Evolutionary conservation across 37 sponge, comb jelly and placozoan genomes (phyloP).

Genomic region (Ianthella basta): DNA sequence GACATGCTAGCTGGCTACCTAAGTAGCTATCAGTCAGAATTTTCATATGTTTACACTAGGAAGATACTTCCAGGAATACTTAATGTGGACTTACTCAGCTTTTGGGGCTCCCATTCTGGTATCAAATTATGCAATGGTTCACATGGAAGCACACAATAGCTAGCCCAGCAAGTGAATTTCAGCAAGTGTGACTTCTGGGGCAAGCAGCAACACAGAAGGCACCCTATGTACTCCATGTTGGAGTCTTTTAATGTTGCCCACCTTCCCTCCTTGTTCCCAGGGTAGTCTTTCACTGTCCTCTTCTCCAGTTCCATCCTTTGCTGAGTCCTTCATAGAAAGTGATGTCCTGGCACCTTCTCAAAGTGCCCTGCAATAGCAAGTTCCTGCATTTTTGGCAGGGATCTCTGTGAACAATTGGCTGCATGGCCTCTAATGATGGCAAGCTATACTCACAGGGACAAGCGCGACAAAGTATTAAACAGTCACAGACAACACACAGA

Average conservation of each 20-base stretch:
- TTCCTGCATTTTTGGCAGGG: no score
- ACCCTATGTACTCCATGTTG: slow-evolving; percentile 1
- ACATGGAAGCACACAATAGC: slow-evolving; percentile 22
- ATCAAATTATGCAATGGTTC: slow-evolving; percentile 47
- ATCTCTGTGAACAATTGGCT: no score
- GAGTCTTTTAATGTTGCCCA: neutral
- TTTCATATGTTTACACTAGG: no score
- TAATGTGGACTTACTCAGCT: no score
- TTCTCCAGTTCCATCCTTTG: neutral
- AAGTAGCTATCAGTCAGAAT: no score
- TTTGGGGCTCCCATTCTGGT: no score
- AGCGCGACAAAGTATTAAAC: no score
- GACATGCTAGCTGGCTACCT: no score
- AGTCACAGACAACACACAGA: no score
- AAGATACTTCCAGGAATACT: no score
- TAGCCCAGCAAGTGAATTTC: neutral
- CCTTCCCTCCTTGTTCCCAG: neutral
- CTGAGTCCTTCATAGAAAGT: slow-evolving; percentile 22
- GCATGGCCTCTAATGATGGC: no score
- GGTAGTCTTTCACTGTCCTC: slow-evolving; percentile 22
- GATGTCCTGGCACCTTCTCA: slow-evolving; percentile 7
- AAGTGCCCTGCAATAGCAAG: slow-evolving; percentile 8
- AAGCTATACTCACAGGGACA: no score
- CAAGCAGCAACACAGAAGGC: slow-evolving; percentile 7
- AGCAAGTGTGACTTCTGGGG: slow-evolving; percentile 17